phyloP scores from a whole-genome alignment of 2,888 invertebrate species.

The Spilosoma lubricipeda region DNA sequence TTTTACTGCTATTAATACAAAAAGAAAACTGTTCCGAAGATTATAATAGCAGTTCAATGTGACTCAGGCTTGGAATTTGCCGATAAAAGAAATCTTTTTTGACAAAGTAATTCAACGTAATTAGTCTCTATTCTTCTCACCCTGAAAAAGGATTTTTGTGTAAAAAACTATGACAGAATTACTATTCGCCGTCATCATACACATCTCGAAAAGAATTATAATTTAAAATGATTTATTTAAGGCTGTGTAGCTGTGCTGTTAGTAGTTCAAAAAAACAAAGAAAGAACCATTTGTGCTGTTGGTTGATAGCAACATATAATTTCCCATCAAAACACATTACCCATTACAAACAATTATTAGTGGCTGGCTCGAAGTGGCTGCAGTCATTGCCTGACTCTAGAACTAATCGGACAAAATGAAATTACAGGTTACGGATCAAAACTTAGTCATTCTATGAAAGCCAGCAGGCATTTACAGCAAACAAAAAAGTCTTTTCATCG shows the following conservation, averaged over 20 bases:
- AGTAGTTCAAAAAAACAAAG: not conserved
- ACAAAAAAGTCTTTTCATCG: conserved; percentile 26
- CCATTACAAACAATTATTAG: conserved; percentile 45
- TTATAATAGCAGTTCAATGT: not conserved
- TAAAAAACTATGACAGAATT: not conserved
- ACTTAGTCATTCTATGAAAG: conserved; percentile 45
- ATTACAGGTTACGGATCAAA: conserved; percentile 49
- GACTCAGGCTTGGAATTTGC: not conserved
- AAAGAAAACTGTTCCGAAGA: not conserved
- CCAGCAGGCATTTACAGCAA: conserved; percentile 37
- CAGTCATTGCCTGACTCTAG: conserved; percentile 64
- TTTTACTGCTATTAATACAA: not conserved
- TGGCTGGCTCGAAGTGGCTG: conserved; percentile 40
- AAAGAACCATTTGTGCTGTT: not conserved
- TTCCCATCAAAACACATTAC: conserved; percentile 37
- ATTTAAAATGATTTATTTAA: not conserved
- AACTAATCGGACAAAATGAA: conserved; percentile 72
- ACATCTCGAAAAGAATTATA: not conserved
- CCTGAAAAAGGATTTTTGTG: not conserved
- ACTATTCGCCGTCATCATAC: not conserved
- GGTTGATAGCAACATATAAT: conserved; percentile 30
- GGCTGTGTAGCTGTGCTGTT: not conserved
- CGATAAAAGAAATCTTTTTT: not conserved
- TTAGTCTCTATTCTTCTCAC: not conserved
- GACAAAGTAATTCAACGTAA: not conserved